Conservation (phyloP, 1,140 invertebrate species). For the Aricia agestis region DNA sequence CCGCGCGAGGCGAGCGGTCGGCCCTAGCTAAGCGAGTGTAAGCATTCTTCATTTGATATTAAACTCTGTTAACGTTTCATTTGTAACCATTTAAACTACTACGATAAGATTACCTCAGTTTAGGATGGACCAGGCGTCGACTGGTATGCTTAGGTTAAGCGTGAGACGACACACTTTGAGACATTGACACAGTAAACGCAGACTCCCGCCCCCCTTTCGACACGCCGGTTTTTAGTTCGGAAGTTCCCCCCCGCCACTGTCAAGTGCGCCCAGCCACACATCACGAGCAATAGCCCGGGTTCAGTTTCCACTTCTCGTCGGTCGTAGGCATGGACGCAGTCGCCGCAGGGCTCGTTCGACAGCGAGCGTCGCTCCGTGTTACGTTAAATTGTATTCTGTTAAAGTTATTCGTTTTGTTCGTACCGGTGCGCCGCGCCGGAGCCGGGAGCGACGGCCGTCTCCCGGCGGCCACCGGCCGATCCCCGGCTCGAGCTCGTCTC, state of each 20-base stretch:
- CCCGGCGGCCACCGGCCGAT: no score
- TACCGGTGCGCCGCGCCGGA: constrained; percentile 49
- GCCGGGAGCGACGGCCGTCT: constrained; percentile 30
- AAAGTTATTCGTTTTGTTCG: constrained; percentile 61
- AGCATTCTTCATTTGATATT: constrained; percentile 71
- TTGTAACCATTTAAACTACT: constrained; percentile 73
- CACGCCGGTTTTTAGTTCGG: constrained; percentile 65
- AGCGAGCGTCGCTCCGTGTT: constrained; percentile 65
- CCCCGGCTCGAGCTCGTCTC: constrained; percentile 35
- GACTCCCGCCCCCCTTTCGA: constrained; percentile 55
- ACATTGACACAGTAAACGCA: constrained; percentile 68
- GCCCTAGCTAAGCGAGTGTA: constrained; percentile 72
- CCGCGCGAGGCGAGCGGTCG: constrained; percentile 56
- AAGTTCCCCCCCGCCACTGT: constrained; percentile 45
- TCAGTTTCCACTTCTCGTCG: constrained; percentile 60
- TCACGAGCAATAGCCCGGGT: constrained; percentile 65
- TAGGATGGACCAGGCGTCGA: constrained; percentile 75
- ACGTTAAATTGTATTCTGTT: constrained; percentile 67
- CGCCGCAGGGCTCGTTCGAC: constrained; percentile 70
- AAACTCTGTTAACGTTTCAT: constrained; percentile 73
- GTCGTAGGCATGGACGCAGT: constrained; percentile 59
- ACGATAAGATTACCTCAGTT: constrained; percentile 72
- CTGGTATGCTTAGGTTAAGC: constrained; percentile 69
- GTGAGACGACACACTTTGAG: constrained; percentile 55
- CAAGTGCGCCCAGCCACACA: constrained; percentile 39